Evolutionary conservation across 1,140 invertebrate genomes (phyloP).

Genomic region (Contarinia nasturtii): DNA sequence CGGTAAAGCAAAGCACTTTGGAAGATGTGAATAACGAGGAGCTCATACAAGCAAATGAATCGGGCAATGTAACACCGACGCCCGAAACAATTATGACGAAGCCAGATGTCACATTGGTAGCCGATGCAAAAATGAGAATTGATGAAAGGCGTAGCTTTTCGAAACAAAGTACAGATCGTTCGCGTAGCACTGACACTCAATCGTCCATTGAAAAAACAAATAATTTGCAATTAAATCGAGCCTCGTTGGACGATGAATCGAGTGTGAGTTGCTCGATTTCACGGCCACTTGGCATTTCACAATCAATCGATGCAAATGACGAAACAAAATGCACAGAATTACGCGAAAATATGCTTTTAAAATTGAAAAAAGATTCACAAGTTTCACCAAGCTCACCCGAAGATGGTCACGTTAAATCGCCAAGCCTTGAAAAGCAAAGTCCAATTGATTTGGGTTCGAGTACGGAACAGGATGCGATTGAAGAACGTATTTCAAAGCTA

Average conservation of each 20-base stretch:
- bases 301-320: conserved; percentile 40
- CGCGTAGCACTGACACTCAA: conserved; percentile 38
- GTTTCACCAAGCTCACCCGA: conserved; percentile 22
- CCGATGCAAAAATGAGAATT: too few relatives aligned
- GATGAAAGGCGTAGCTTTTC: conserved; percentile 31
- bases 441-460: conserved; percentile 29
- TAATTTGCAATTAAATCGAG: conserved; percentile 31
- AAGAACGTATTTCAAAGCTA: conserved; percentile 16
- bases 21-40: conserved; percentile 14
- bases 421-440: conserved; percentile 37
- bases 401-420: conserved; percentile 32
- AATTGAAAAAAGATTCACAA: conserved; percentile 17
- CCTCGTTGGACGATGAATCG: conserved; percentile 50
- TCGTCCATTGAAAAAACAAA: conserved; percentile 31
- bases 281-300: conserved; percentile 50
- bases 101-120: too few relatives aligned
- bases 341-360: conserved; percentile 4
- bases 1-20: conserved; percentile 20
- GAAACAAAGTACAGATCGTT: conserved; percentile 39
- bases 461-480: conserved; percentile 19
- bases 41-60: conserved; percentile 16
- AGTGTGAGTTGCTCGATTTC: conserved; percentile 62
- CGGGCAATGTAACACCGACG: conserved; percentile 14
- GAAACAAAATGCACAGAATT: conserved; percentile 22
- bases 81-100: conserved; percentile 15